Evolutionary conservation across 2,888 invertebrate species (phyloP), one percentile per base, ranked within the genome.

Genomic region (Heliothis peltigera): DNA sequence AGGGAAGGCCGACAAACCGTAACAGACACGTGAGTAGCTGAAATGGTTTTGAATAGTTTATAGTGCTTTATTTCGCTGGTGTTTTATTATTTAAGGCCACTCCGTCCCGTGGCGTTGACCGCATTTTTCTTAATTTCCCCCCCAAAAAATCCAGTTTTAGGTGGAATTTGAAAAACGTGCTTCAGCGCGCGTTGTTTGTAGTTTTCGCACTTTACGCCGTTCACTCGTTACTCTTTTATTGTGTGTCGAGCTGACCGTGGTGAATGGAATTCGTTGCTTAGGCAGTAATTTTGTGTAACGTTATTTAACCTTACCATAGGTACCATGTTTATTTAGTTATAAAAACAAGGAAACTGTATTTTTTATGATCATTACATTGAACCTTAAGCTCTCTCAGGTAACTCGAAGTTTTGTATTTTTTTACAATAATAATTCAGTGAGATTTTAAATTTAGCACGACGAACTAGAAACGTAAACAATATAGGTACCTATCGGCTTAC

Each of bases 1-100:
- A 69, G 74, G 60, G 65, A 63, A 75, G 71, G 79, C 81, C 79
- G 79, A 81, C 80, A 81, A 84, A 86, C 81, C 75, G 85, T 85
- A 83, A 86, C 85, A 81, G 84, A 87, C 82, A 85, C 82, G 84
- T 86, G 83, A 84, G 85, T 83, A 81, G 84, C 84, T 84, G 87
- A 87, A 87, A 87, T 81, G 83, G 81, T 82, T 84, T 84, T 88
- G 88, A 88, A 88, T 88, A 85, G 85, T 88, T 88, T 85, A 88
- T 85, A 83, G 84, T 86, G 80, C 81, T 86, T 87, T 87, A 87
- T 88, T 87, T 87, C 76, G 80, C 75, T 75, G 73, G 73, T 81
- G 79, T 83, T 85, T 72, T 84, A 86, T 85, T 88, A 86, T 88
- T 87, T 81, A 86, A 63, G 62, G 49, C 69, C 75, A 80, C 75